A percentile compares a stretch with the other conserved stretches of the same genome.
phyloP scores from a whole-genome alignment of 1,140 invertebrate species.

The Drosophila nigromelanica region DNA sequence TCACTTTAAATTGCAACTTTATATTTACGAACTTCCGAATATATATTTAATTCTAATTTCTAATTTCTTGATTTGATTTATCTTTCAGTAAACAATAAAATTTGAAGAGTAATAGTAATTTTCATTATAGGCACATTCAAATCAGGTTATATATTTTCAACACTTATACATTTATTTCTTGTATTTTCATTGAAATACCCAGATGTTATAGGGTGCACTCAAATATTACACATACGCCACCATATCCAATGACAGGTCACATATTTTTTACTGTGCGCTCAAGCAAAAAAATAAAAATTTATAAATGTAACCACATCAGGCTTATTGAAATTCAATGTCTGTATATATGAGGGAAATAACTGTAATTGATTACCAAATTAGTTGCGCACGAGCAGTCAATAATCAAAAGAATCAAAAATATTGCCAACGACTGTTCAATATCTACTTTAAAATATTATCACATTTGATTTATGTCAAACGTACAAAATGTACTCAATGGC shows the following conservation, averaged over 20 bases:
- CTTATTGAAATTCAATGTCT: constrained; percentile 52
- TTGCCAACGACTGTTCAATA: constrained; percentile 28
- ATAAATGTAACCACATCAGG: constrained; percentile 10
- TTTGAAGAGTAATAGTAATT: too few species aligned
- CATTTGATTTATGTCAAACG: constrained; percentile 63
- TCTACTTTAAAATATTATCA: constrained; percentile 42
- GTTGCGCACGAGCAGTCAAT: constrained; percentile 48
- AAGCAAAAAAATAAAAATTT: constrained; percentile 18
- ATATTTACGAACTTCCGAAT: too few species aligned
- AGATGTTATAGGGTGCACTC: not conserved
- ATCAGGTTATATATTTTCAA: too few species aligned
- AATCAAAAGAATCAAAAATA: constrained; percentile 29
- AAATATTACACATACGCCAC: constrained; percentile 4
- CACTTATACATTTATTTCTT: too few species aligned
- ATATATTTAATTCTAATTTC: too few species aligned
- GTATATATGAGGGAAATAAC: constrained; percentile 31
- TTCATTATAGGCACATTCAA: too few species aligned
- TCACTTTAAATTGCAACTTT: too few species aligned
- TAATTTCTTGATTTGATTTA: too few species aligned
- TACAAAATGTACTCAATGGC: constrained; percentile 35
- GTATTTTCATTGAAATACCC: not conserved
- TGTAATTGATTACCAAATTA: constrained; percentile 64
- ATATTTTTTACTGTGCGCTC: constrained; percentile 8
- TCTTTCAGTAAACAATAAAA: too few species aligned
- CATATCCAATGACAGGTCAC: not conserved